Base-by-base conservation (phyloP, 2,797 vertebrate species). In the Dendrocincla fuliginosa region DNA sequence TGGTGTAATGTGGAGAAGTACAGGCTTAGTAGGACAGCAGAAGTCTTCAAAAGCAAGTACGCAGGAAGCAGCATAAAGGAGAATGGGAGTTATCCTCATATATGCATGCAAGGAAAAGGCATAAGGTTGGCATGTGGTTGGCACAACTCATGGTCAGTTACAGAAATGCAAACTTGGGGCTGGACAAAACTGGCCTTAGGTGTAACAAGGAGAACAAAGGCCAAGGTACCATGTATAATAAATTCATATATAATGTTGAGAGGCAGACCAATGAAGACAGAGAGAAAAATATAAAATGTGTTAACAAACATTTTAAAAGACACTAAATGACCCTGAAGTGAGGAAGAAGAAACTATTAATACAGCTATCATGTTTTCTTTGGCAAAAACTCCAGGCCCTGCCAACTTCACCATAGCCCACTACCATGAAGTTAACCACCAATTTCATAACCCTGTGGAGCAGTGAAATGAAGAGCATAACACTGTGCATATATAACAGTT, bases 51-150 rank as follows among this genome's bases (percentile, higher is more conserved):
- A 85, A 86, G 20, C 0, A 1, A 44, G n/a, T 30, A 53, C 0
- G 1, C 12, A 60, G 13, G 30, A 59, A 49, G 27, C 5, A 74
- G 17, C 2, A 0, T 20, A 53, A 71, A 57, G 8, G 14, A 33
- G 5, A 56, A n/a, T 6, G 9, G n/a, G 4, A 23, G 2, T 37
- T 63, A 32, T 25, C 17, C 11, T 61, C 22, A 27, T 30, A 19
- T 2, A 18, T 25, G 17, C 0, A 0, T n/a, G 14, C 7, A 70
- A 39, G 3, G 6, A 30, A 52, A 71, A 85, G 15, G 4, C 25
- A 39, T 44, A 49, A 68, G 16, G 4, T 2, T 42, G 46, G 7
- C 13, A 39, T 3, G 7, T 42, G 14, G 12, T 4, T 75, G 30
- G 1, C 28, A 60, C 3, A 65, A 17, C 9, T 79, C 22, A 20